phyloP scores from a whole-genome alignment of 2,797 vertebrate species.

The Bovichtus variegatus region DNA sequence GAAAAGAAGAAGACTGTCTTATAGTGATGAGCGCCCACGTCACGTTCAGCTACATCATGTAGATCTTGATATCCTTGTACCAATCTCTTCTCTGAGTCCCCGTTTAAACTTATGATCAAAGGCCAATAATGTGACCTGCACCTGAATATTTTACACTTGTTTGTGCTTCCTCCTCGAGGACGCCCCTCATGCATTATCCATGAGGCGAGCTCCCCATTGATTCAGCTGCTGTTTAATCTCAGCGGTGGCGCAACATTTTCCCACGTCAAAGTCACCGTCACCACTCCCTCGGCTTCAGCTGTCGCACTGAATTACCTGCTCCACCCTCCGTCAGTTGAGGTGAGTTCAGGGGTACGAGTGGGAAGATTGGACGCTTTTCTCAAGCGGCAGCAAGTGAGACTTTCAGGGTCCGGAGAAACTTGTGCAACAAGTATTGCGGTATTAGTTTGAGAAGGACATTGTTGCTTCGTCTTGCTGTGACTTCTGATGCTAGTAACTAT shows the following conservation, averaged over 20 bases:
- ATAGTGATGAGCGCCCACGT: background rate
- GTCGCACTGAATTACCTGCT: slow-evolving; percentile 62
- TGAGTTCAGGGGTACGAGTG: slow-evolving; percentile 47
- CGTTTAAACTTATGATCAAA: slow-evolving; percentile 42
- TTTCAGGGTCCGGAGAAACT: slow-evolving; percentile 20
- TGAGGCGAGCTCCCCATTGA: slow-evolving; percentile 69
- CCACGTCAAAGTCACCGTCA: slow-evolving; percentile 72
- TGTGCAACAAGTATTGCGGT: background rate
- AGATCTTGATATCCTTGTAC: slow-evolving; percentile 24
- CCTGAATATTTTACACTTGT: slow-evolving; percentile 61
- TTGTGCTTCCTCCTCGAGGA: slow-evolving; percentile 58
- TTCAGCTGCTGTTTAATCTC: slow-evolving; percentile 79
- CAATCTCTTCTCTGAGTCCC: slow-evolving; percentile 22
- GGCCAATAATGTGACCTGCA: slow-evolving; percentile 59
- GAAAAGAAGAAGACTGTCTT: background rate
- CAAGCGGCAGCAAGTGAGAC: slow-evolving; percentile 19
- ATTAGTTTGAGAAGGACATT: slow-evolving; percentile 18
- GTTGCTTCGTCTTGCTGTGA: background rate
- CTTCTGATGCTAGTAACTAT: too few species aligned
- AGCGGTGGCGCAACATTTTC: slow-evolving; percentile 63
- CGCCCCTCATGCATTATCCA: slow-evolving; percentile 72
- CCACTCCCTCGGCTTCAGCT: slow-evolving; percentile 61
- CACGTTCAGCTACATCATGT: slow-evolving; percentile 14
- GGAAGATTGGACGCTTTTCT: slow-evolving; percentile 37
- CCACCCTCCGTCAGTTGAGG: slow-evolving; percentile 40